Evolutionary conservation across 2,888 invertebrate species (phyloP).

Genomic region (Odontothrips loti): DNA sequence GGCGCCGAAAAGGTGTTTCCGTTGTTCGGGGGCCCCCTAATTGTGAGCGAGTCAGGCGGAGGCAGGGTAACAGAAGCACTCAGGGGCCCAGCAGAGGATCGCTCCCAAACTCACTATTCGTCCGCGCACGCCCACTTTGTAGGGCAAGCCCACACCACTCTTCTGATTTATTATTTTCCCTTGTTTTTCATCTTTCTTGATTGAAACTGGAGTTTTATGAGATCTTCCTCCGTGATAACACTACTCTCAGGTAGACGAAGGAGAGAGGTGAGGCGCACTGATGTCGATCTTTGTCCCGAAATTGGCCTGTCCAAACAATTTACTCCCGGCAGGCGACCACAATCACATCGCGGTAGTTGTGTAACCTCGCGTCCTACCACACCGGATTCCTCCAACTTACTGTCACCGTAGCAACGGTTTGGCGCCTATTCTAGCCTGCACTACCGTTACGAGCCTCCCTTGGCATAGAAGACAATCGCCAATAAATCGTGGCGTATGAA

Average conservation of each 20-base stretch:
- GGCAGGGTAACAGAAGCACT: too few species aligned
- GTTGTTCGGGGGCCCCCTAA: neutral
- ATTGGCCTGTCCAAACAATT: slow-evolving; percentile 16
- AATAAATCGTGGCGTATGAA: too few species aligned
- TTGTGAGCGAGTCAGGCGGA: neutral
- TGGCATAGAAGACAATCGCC: too few species aligned
- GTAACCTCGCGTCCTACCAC: too few species aligned
- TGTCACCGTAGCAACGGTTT: too few species aligned
- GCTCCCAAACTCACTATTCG: neutral
- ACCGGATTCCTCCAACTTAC: too few species aligned
- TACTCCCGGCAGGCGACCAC: neutral
- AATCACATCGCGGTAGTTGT: neutral
- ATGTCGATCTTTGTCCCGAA: neutral
- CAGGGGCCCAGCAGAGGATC: neutral
- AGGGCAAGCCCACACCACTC: neutral
- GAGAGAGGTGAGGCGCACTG: neutral
- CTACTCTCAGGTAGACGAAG: slow-evolving; percentile 2
- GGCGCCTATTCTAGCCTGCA: neutral
- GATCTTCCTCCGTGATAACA: neutral
- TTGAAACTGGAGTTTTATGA: slow-evolving; percentile 12
- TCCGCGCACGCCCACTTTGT: neutral
- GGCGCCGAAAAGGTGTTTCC: neutral
- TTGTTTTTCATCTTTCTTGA: neutral
- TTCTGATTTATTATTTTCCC: slow-evolving; percentile 4
- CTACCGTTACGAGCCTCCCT: neutral